Evolutionary conservation across 2,797 vertebrate species (phyloP).

Genomic region (Trachops cirrhosus): DNA sequence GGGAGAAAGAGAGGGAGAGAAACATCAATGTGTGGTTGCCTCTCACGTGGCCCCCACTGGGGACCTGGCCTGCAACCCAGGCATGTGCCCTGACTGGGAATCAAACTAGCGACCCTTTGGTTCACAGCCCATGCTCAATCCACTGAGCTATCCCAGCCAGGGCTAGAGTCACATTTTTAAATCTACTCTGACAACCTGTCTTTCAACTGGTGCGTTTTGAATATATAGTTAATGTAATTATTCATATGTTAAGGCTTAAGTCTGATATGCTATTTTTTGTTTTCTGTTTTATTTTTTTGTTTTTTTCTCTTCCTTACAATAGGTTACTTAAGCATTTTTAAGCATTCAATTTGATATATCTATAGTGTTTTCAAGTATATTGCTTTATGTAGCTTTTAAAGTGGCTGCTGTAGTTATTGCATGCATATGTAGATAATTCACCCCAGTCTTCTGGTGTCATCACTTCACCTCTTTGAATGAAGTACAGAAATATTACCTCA

Average conservation of each 20-base stretch:
- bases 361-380: background rate
- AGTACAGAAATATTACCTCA: background rate
- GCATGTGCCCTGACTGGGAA: no score
- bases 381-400: background rate
- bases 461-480: background rate
- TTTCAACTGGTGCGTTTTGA: background rate
- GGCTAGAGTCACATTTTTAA: background rate
- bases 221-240: background rate
- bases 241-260: background rate
- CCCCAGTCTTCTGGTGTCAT: background rate
- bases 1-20: no score
- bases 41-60: no score
- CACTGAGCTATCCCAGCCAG: no score
- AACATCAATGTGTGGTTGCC: no score
- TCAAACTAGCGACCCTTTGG: no score
- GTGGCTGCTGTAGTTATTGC: background rate
- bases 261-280: background rate
- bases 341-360: background rate
- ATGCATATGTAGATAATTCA: background rate
- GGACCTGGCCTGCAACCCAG: no score
- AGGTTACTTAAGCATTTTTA: background rate
- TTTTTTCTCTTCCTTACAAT: background rate
- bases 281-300: background rate
- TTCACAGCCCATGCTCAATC: no score
- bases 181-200: background rate